Evolutionary conservation across 2,888 invertebrate species (phyloP), one percentile per base, ranked within the genome.

Genomic region (Platycheirus rosarum): DNA sequence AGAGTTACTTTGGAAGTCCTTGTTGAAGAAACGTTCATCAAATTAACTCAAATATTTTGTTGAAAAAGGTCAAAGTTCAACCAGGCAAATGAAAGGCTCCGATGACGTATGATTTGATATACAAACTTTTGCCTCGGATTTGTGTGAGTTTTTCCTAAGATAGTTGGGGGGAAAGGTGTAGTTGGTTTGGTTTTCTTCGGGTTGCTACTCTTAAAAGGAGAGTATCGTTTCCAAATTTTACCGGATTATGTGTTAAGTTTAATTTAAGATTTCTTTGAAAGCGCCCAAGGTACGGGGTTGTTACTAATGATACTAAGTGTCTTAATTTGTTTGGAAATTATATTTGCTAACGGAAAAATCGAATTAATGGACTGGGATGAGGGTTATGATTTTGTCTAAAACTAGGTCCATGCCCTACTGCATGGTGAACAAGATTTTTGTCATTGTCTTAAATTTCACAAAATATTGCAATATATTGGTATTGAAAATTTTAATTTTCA

Each of bases 1-100:
- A 26, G 13, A 29, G 68, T 57, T 37, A 13, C 53, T 32, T 1
- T 16, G 16, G 40, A 46, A 23, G 5, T 65, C 49, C 40, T 60
- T 73, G 70, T 76, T 80, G 75, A 60, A 69, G 70, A 80, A 66
- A 82, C 53, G 48, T 71, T 82, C 60, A 82, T 71, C 53, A 76
- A 76, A 76, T 82, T 82, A 76, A 62, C 71, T 76, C 20, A 37
- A 82, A 48, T 35, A 26, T 65, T 63, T 57, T 60, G 69, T 49
- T 51, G 20, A n/a, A 71, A 71, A 69, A 74, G 75, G 69, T 63
- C 63, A 51, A 23, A 40, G 62, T 48, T 42, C 44, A 66, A 23
- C 63, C 42, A 57, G 13, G 42, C 51, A 23, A 57, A 66, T 42
- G 32, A 57, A 57, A 44, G 46, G 48, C 57, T 32, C 20, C 8